Conservation (phyloP, 1,140 invertebrate genomes). For the Drosophila triauraria region DNA sequence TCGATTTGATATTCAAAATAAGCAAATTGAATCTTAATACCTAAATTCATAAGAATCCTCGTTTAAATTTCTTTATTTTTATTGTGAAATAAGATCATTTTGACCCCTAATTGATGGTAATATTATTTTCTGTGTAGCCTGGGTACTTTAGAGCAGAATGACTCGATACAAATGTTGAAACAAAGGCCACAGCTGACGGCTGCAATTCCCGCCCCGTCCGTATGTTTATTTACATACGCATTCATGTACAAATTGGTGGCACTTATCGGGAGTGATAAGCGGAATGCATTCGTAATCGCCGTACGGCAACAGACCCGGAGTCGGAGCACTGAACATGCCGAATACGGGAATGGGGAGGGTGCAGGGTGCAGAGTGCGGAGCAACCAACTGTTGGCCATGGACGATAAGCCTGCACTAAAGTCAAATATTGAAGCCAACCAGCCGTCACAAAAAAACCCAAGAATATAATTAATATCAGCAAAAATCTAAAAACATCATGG, state of each 20-base stretch:
- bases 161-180: slow-evolving; percentile 52
- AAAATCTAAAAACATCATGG: slow-evolving; percentile 1
- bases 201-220: slow-evolving; percentile 20
- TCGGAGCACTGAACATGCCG: neutral
- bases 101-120: neutral
- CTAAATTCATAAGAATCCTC: too few species aligned
- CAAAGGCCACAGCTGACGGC: slow-evolving; percentile 53
- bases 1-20: too few species aligned
- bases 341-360: neutral
- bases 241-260: slow-evolving; percentile 37
- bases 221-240: slow-evolving; percentile 9
- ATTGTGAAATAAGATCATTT: neutral
- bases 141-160: slow-evolving; percentile 1
- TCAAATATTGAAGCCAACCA: slow-evolving; percentile 20
- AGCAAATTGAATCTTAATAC: neutral
- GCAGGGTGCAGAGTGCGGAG: slow-evolving; percentile 7
- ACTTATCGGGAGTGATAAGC: slow-evolving; percentile 58
- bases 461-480: neutral
- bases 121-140: slow-evolving; percentile 1
- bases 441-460: slow-evolving; percentile 1
- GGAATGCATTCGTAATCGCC: slow-evolving; percentile 52
- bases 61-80: too few species aligned
- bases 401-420: slow-evolving; percentile 32
- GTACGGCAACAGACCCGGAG: slow-evolving; percentile 11
- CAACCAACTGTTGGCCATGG: slow-evolving; percentile 36